phyloP scores from a whole-genome alignment of 2,888 invertebrate genomes.

The Oeneis ivallda region DNA sequence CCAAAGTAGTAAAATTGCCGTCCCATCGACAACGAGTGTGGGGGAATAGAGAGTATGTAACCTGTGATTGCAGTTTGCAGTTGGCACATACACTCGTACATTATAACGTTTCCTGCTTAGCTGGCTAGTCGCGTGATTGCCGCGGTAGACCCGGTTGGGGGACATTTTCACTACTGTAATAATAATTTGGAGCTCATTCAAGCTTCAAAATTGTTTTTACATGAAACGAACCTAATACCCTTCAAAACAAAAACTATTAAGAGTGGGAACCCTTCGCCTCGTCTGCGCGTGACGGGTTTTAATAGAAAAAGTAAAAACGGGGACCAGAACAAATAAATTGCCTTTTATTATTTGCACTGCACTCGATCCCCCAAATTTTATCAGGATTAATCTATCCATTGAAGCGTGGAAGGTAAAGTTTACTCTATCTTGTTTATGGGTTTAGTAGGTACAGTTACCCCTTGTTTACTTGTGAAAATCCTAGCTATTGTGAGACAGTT shows the following conservation, averaged over 20 bases:
- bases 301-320: constrained; percentile 49
- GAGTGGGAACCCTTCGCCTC: neutral
- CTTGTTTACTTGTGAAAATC: no score
- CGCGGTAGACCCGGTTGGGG: no score
- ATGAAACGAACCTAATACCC: neutral
- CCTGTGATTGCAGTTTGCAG: no score
- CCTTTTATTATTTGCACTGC: constrained; percentile 13
- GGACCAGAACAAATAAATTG: constrained; percentile 25
- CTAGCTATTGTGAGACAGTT: no score
- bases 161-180: no score
- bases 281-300: constrained; percentile 55
- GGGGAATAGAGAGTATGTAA: no score
- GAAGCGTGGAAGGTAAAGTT: neutral
- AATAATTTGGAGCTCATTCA: neutral
- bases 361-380: constrained; percentile 6
- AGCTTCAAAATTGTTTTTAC: constrained; percentile 1
- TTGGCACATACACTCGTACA: no score
- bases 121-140: no score
- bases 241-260: neutral
- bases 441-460: no score
- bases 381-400: neutral
- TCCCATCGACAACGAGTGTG: no score
- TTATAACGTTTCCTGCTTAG: no score
- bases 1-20: no score
- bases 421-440: neutral